phyloP scores from a whole-genome alignment of 2,797 vertebrate genomes.

The Parauchenoglanis ngamensis region DNA sequence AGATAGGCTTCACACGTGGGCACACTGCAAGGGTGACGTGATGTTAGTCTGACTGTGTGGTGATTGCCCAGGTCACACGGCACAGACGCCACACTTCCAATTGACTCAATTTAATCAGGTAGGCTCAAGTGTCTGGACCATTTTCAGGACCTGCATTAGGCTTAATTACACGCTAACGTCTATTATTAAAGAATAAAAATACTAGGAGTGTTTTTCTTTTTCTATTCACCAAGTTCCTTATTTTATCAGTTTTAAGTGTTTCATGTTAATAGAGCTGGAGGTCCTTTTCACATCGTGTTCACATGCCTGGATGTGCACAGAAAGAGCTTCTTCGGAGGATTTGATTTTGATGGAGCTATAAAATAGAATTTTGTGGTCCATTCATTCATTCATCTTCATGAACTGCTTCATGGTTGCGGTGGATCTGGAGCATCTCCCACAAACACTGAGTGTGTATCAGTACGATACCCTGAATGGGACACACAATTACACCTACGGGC shows the following conservation, averaged over 20 bases:
- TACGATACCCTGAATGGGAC: not conserved
- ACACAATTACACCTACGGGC: not conserved
- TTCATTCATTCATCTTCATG: not conserved
- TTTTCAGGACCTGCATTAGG: not conserved
- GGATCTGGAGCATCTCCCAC: not conserved
- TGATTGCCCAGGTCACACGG: not conserved
- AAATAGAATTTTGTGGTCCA: not conserved
- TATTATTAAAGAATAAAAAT: not conserved
- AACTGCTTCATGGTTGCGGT: not conserved
- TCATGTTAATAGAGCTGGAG: not conserved
- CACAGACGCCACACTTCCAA: not conserved
- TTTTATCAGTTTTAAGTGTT: not conserved
- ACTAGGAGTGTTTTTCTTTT: not conserved
- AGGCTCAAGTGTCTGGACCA: not conserved
- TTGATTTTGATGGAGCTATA: not conserved
- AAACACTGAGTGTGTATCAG: not conserved
- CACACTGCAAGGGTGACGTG: not conserved
- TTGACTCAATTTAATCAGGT: not conserved
- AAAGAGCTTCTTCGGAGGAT: not conserved
- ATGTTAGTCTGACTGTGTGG: not conserved
- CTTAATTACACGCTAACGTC: not conserved
- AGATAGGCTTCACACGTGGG: conserved; percentile 5
- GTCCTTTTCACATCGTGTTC: conserved; percentile 10
- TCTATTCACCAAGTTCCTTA: not conserved
- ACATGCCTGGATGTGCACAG: not conserved